phyloP scores from a whole-genome alignment of 2,888 invertebrate species.

The Saturnia japonica region DNA sequence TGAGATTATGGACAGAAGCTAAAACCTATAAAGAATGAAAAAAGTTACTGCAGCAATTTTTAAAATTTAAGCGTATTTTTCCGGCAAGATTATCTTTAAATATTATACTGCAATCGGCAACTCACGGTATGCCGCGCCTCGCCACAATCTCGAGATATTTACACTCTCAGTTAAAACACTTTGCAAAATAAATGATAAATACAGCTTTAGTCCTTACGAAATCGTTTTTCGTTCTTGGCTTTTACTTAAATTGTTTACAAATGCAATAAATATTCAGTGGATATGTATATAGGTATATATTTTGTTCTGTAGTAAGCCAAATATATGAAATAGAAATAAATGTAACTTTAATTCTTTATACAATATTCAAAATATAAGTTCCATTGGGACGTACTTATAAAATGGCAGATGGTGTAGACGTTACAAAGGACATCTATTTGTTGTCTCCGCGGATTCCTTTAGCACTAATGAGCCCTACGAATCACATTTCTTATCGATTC shows the following conservation, averaged over 20 bases:
- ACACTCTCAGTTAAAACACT: slow-evolving; percentile 34
- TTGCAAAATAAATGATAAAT: slow-evolving; percentile 44
- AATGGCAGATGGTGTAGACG: slow-evolving; percentile 46
- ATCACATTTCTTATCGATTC: slow-evolving; percentile 47
- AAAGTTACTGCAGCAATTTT: neutral
- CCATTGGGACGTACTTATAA: slow-evolving; percentile 41
- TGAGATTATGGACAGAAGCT: too few relatives aligned
- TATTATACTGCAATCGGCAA: slow-evolving; percentile 30
- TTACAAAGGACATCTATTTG: slow-evolving; percentile 53
- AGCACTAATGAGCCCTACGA: slow-evolving; percentile 50
- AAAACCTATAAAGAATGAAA: neutral
- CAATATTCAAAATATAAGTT: slow-evolving; percentile 43
- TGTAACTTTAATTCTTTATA: slow-evolving; percentile 29
- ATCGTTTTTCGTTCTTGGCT: slow-evolving; percentile 37
- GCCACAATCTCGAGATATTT: slow-evolving; percentile 24
- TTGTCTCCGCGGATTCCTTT: slow-evolving; percentile 48
- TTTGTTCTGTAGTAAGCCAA: neutral
- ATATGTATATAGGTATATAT: slow-evolving; percentile 25
- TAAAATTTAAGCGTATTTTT: neutral
- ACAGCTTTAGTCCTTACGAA: slow-evolving; percentile 37
- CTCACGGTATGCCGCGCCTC: slow-evolving; percentile 16
- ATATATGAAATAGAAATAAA: slow-evolving; percentile 29
- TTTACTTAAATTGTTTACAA: slow-evolving; percentile 43
- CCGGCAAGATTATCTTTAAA: neutral
- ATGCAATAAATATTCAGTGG: slow-evolving; percentile 37